phyloP scores from a whole-genome alignment of 2,113 vertebrate genomes.

The Scortum barcoo region DNA sequence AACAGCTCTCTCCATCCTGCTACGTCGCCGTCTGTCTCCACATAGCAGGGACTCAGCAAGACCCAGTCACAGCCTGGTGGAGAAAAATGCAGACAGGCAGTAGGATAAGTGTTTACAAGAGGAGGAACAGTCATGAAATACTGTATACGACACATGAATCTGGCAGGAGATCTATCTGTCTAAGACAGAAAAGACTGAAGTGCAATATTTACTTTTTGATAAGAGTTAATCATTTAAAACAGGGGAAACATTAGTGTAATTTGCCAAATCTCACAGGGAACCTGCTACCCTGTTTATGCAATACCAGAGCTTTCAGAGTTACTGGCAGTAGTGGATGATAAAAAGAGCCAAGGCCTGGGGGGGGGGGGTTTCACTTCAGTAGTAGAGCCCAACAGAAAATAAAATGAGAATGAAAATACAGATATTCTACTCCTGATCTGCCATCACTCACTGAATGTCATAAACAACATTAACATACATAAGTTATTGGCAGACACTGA shows the following conservation, averaged over 20 bases:
- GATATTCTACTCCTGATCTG: not conserved
- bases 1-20: constrained; percentile 84
- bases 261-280: not conserved
- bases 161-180: too few relatives aligned
- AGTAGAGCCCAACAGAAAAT: not conserved
- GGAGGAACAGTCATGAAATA: not conserved
- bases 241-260: not conserved
- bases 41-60: constrained; percentile 82
- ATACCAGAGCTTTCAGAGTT: not conserved
- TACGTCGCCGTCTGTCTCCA: constrained; percentile 76
- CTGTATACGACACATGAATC: not conserved
- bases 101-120: not conserved
- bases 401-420: not conserved
- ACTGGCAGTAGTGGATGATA: not conserved
- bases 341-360: not conserved
- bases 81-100: not conserved
- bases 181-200: not conserved
- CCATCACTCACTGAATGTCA: not conserved
- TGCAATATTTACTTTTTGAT: not conserved
- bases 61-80: constrained; percentile 83
- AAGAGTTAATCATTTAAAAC: not conserved
- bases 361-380: not conserved
- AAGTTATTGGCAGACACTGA: not conserved
- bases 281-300: not conserved
- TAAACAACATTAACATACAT: not conserved